A percentile compares a stretch with the other conserved stretches of the same genome.
Evolutionary conservation across 2,797 vertebrate species (phyloP).

Genomic region (Ctenopoma multispine): DNA sequence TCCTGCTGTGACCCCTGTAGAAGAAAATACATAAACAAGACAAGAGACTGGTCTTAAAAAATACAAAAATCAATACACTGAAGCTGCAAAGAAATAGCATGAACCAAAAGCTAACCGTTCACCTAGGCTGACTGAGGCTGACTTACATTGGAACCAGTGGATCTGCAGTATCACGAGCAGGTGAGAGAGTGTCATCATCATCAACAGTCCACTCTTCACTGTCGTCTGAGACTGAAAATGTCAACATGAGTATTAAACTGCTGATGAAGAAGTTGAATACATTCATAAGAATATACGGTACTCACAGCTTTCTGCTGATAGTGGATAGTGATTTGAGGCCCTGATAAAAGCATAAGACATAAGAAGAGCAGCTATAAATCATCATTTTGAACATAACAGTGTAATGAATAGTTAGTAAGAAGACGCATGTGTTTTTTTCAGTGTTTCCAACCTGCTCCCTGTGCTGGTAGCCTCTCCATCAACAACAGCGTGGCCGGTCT

Average conservation of each 20-base stretch:
- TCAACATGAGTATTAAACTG: slow-evolving; percentile 22
- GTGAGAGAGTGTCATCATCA: slow-evolving; percentile 71
- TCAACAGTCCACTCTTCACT: slow-evolving; percentile 84
- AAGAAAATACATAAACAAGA: slow-evolving; percentile 6
- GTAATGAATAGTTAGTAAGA: neutral
- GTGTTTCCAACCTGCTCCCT: no score
- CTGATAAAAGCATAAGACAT: slow-evolving; percentile 49
- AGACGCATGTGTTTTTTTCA: neutral
- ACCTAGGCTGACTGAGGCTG: no score
- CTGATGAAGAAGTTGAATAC: neutral
- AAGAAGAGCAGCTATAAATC: neutral
- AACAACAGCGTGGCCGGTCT: neutral
- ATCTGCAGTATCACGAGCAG: slow-evolving; percentile 30
- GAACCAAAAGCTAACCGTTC: neutral
- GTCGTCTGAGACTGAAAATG: slow-evolving; percentile 81
- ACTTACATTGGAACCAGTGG: slow-evolving; percentile 58
- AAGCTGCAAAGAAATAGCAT: neutral
- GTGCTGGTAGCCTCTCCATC: slow-evolving; percentile 46
- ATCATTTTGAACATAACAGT: neutral
- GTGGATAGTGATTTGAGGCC: slow-evolving; percentile 59
- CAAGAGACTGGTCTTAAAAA: neutral
- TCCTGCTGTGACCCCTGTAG: slow-evolving; percentile 68
- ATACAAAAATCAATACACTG: neutral
- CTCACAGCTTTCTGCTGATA: slow-evolving; percentile 81
- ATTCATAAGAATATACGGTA: neutral